phyloP scores from a whole-genome alignment of 2,888 invertebrate species.

The Subacronicta megacephala region DNA sequence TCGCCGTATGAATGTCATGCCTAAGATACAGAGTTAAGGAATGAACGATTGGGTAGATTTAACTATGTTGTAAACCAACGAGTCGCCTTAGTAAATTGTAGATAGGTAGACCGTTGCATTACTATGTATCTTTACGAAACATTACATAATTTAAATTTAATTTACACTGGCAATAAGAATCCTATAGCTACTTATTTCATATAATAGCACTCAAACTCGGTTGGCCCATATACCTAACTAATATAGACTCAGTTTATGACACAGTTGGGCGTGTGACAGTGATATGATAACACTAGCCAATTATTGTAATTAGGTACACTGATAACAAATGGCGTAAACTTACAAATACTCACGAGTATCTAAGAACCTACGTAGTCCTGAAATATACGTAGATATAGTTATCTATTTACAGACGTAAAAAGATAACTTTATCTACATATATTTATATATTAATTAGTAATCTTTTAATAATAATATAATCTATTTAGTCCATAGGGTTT shows the following conservation, averaged over 20 bases:
- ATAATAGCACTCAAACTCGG: too few species aligned
- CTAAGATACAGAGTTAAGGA: constrained; percentile 4
- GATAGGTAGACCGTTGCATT: constrained; percentile 17
- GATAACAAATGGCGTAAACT: constrained; percentile 42
- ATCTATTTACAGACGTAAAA: constrained; percentile 7
- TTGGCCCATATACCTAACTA: constrained; percentile 65
- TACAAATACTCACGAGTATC: constrained; percentile 1
- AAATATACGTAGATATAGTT: background rate
- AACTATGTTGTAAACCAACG: background rate
- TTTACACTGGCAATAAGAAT: too few species aligned
- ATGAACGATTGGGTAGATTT: constrained; percentile 9
- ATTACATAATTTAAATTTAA: too few species aligned
- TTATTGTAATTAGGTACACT: constrained; percentile 23
- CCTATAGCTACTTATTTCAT: too few species aligned
- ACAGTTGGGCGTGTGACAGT: constrained; percentile 47
- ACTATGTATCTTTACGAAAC: constrained; percentile 10
- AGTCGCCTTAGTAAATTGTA: too few species aligned
- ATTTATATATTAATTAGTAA: too few species aligned
- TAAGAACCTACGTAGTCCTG: background rate
- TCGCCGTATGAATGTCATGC: background rate
- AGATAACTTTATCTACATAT: too few species aligned
- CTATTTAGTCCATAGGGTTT: constrained; percentile 12
- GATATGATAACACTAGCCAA: constrained; percentile 32
- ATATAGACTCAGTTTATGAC: constrained; percentile 52
- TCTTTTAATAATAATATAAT: too few species aligned